Percentiles rank a stretch among this genome's conserved stretches.
Evolutionary conservation across 2,797 vertebrate species (phyloP).

Genomic region (Urophycis tenuis): DNA sequence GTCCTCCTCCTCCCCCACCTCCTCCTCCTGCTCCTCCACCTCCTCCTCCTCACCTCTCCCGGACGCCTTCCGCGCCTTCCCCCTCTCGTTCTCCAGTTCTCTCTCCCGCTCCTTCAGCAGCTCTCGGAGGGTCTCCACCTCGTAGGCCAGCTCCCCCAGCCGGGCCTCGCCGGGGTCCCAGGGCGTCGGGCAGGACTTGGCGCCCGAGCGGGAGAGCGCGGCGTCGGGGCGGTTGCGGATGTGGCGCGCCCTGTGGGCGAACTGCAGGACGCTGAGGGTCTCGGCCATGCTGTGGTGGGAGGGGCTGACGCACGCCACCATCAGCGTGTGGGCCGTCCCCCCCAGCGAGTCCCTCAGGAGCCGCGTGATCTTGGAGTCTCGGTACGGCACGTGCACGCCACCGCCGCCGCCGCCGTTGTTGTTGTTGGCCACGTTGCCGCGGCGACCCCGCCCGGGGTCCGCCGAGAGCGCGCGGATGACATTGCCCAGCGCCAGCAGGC

Average conservation of each 20-base stretch:
- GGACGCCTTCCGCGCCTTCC: constrained; percentile 50
- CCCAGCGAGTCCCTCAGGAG: constrained; percentile 87
- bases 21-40: constrained; percentile 23
- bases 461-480: constrained; percentile 85
- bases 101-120: constrained; percentile 75
- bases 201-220: constrained; percentile 13
- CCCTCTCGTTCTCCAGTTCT: constrained; percentile 53
- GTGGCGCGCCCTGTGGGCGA: constrained; percentile 80
- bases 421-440: constrained; percentile 42
- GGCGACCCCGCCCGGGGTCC: constrained; percentile 63
- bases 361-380: constrained; percentile 86
- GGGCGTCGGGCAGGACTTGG: constrained; percentile 41
- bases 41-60: constrained; percentile 41
- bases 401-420: background rate
- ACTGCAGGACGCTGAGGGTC: constrained; percentile 83
- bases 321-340: constrained; percentile 83
- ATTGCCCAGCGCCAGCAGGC: constrained; percentile 81
- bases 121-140: constrained; percentile 75
- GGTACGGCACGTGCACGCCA: constrained; percentile 75
- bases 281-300: constrained; percentile 79
- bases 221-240: constrained; percentile 77
- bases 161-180: constrained; percentile 71
- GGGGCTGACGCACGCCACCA: constrained; percentile 87
- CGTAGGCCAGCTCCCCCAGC: constrained; percentile 77
- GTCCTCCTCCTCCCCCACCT: constrained; percentile 47